A percentile compares a stretch with the other conserved stretches of the same genome.
phyloP scores from a whole-genome alignment of 2,888 invertebrate genomes.

The Tetanocera ferruginea region DNA sequence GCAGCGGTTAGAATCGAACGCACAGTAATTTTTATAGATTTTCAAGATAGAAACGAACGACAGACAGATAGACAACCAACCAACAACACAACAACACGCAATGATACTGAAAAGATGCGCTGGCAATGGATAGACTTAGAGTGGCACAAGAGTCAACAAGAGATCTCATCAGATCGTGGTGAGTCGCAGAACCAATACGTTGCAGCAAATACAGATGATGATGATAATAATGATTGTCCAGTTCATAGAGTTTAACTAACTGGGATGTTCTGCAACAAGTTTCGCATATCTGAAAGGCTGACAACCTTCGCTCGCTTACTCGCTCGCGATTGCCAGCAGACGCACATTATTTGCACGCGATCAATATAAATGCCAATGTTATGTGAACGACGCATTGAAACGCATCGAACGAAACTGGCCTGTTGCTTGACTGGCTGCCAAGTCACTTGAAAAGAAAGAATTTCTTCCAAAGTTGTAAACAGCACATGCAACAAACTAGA shows the following conservation, averaged over 20 bases:
- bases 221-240: slow-evolving; percentile 19
- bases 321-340: slow-evolving; percentile 3
- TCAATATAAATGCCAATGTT: slow-evolving; percentile 39
- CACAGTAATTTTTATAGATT: slow-evolving; percentile 34
- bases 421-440: slow-evolving; percentile 27
- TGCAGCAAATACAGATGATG: background rate
- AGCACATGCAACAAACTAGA: slow-evolving; percentile 32
- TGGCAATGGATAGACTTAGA: background rate
- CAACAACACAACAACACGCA: background rate
- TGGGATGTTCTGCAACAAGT: slow-evolving; percentile 22
- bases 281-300: slow-evolving; percentile 58
- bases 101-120: background rate
- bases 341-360: slow-evolving; percentile 48
- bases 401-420: background rate
- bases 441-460: slow-evolving; percentile 50
- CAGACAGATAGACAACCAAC: slow-evolving; percentile 1
- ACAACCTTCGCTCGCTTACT: slow-evolving; percentile 55
- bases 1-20: background rate
- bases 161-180: background rate
- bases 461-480: slow-evolving; percentile 51
- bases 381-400: background rate
- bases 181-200: background rate
- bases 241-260: slow-evolving; percentile 4
- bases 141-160: background rate
- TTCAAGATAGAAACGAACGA: slow-evolving; percentile 28